These are phyloP conservation scores for Haliaeetus leucogaster DNA, from an alignment of 2,113 vertebrate genomes.

Conservation along the genomic window DNA sequence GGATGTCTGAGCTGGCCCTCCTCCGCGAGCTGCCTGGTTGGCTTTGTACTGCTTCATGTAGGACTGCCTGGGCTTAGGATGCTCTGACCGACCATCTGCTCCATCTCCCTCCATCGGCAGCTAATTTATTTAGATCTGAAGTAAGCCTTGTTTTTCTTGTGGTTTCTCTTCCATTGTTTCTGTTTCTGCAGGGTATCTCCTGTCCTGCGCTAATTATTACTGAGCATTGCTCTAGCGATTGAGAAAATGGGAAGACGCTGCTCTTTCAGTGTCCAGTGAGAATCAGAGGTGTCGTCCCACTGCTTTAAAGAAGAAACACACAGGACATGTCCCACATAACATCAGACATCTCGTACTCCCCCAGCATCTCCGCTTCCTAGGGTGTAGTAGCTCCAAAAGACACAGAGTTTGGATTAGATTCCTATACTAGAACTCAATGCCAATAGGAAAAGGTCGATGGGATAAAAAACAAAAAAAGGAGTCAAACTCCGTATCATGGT, in stretches of 20 bases:
- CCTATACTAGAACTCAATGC: background rate
- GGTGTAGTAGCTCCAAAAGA: background rate
- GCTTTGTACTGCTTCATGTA: background rate
- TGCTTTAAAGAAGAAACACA: background rate
- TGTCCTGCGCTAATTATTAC: background rate
- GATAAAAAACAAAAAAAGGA: background rate
- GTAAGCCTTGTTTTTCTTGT: background rate
- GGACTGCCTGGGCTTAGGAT: background rate
- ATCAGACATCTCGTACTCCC: background rate
- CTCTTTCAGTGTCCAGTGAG: background rate
- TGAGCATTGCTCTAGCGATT: background rate
- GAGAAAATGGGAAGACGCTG: background rate
- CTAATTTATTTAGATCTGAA: constrained; percentile 26
- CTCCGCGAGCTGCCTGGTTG: background rate
- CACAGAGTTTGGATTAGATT: background rate
- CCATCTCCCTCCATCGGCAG: background rate
- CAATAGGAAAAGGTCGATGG: background rate
- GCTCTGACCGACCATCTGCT: background rate
- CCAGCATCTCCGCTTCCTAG: background rate
- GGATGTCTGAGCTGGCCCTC: background rate
- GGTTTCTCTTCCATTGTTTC: background rate
- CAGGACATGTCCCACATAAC: background rate
- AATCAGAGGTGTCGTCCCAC: background rate
- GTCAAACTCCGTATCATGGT: background rate
- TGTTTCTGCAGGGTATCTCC: background rate